phyloP scores from a whole-genome alignment of 2,113 vertebrate genomes.

The Rattus rattus region DNA sequence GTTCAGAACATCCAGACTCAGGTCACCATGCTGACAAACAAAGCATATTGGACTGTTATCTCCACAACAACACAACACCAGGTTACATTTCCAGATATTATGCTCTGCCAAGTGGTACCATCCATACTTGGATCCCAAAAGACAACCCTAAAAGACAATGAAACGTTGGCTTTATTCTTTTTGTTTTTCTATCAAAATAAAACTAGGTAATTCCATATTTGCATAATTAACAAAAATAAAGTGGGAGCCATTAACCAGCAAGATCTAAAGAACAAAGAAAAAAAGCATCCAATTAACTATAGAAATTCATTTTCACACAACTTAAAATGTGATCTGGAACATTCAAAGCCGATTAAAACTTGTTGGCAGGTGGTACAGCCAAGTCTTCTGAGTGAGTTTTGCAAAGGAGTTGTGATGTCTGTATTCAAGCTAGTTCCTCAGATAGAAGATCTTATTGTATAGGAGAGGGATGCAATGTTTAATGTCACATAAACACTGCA shows the following conservation, averaged over 20 bases:
- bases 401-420: neutral
- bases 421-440: slow-evolving; percentile 8
- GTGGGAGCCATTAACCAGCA: neutral
- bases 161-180: neutral
- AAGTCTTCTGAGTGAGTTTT: neutral
- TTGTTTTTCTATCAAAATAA: neutral
- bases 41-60: neutral
- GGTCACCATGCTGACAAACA: neutral
- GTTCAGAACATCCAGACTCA: neutral
- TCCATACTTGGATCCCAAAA: neutral
- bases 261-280: neutral
- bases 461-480: neutral
- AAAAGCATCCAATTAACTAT: neutral
- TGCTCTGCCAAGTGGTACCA: neutral
- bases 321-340: slow-evolving; percentile 3
- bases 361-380: neutral
- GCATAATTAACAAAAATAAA: slow-evolving; percentile 30
- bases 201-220: neutral
- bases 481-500: neutral
- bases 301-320: neutral
- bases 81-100: neutral
- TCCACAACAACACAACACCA: neutral
- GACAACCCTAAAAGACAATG: neutral
- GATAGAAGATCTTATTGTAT: neutral
- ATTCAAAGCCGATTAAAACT: neutral